Conservation (phyloP, 2,888 invertebrate species). For the Spicauda simplicius region DNA sequence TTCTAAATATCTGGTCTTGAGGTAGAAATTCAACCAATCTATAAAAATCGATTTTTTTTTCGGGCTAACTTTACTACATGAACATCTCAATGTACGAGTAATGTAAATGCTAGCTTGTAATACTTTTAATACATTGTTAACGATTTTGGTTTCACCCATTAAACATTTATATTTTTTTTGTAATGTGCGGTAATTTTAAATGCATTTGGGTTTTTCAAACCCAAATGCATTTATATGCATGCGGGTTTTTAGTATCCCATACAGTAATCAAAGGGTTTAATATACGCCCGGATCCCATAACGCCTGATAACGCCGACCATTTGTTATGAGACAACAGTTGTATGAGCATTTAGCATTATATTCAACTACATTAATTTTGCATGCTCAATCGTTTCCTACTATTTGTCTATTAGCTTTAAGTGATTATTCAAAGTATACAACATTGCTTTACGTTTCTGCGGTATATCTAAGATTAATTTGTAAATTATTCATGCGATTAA, state of each 20-base stretch:
- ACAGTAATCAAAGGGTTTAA: slow-evolving; percentile 1
- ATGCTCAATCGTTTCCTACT: slow-evolving; percentile 31
- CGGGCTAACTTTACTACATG: too few relatives aligned
- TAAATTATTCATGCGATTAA: slow-evolving; percentile 2
- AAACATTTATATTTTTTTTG: too few relatives aligned
- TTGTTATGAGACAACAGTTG: slow-evolving; percentile 15
- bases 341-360: slow-evolving; percentile 24
- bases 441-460: slow-evolving; percentile 20
- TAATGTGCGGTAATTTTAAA: too few relatives aligned
- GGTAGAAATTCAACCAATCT: too few relatives aligned
- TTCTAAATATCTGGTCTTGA: too few relatives aligned
- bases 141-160: too few relatives aligned
- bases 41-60: too few relatives aligned
- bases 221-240: too few relatives aligned
- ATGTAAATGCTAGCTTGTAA: too few relatives aligned
- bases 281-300: slow-evolving; percentile 8
- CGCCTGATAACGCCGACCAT: slow-evolving; percentile 14
- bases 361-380: slow-evolving; percentile 22
- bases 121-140: too few relatives aligned
- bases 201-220: too few relatives aligned
- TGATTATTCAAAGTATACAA: slow-evolving; percentile 24
- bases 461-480: slow-evolving; percentile 21
- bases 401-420: slow-evolving; percentile 27
- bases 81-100: too few relatives aligned
- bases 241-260: neutral